These are phyloP conservation scores for Capreolus pygargus DNA, from an alignment of 2,113 vertebrate species.

Conservation along the genomic window DNA sequence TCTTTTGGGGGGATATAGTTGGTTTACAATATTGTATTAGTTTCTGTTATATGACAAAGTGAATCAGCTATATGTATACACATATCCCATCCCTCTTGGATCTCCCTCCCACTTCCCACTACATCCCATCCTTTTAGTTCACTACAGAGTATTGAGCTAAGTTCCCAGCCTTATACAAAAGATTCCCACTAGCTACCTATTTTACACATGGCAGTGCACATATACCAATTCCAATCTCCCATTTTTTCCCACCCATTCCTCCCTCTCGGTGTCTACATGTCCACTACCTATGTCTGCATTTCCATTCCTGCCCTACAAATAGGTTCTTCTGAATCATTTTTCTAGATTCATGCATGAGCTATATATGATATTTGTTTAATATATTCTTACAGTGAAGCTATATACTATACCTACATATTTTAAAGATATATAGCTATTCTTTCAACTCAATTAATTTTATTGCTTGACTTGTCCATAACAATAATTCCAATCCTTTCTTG, in stretches of 20 bases:
- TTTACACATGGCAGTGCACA: neutral
- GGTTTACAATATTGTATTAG: neutral
- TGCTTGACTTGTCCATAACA: neutral
- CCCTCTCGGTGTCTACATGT: neutral
- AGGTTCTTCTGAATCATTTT: neutral
- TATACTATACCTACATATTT: neutral
- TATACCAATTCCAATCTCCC: neutral
- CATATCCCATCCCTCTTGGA: neutral
- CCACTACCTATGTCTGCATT: neutral
- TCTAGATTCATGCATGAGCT: neutral
- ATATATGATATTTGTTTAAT: neutral
- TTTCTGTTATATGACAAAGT: neutral
- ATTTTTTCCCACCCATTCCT: neutral
- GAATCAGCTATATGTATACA: neutral
- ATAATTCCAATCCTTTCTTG: neutral
- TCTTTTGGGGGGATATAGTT: neutral
- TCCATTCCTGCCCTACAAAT: neutral
- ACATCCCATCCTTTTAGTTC: neutral
- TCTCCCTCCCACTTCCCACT: neutral
- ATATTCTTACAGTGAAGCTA: neutral
- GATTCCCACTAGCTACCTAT: neutral
- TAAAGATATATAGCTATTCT: neutral
- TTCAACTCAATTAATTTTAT: neutral
- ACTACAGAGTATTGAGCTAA: neutral
- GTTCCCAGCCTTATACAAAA: neutral